A percentile compares a stretch with the other conserved stretches of the same genome.
These are phyloP conservation scores for Aphodius granarius DNA, from an alignment of 2,888 invertebrate species.

Conservation along the genomic window DNA sequence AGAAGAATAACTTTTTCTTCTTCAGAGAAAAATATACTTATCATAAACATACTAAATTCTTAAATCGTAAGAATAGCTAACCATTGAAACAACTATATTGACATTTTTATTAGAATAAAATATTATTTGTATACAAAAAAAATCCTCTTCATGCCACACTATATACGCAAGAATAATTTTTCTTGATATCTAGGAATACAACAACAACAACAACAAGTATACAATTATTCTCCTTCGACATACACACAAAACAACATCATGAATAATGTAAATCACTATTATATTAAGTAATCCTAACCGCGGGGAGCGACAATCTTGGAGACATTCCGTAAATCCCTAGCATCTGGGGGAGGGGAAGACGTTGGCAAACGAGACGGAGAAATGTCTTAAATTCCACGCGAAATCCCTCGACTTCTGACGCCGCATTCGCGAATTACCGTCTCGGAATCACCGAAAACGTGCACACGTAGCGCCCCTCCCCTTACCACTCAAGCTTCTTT, in stretches of 20 bases:
- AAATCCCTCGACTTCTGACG: neutral
- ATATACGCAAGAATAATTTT: no score
- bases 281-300: neutral
- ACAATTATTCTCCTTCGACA: neutral
- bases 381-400: neutral
- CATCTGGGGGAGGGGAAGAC: neutral
- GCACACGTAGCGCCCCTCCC: neutral
- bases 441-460: neutral
- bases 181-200: neutral
- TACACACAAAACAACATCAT: neutral
- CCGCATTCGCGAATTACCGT: neutral
- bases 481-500: no score
- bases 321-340: neutral
- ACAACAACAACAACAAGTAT: neutral
- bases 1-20: neutral
- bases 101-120: no score
- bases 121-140: no score
- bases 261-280: neutral
- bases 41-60: no score
- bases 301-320: neutral
- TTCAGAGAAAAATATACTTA: neutral
- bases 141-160: no score
- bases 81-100: no score
- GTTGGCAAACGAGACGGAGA: neutral
- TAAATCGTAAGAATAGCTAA: no score